A percentile compares a stretch with the other conserved stretches of the same genome.
phyloP scores from a whole-genome alignment of 2,113 vertebrate genomes.

The Arenaria interpres region DNA sequence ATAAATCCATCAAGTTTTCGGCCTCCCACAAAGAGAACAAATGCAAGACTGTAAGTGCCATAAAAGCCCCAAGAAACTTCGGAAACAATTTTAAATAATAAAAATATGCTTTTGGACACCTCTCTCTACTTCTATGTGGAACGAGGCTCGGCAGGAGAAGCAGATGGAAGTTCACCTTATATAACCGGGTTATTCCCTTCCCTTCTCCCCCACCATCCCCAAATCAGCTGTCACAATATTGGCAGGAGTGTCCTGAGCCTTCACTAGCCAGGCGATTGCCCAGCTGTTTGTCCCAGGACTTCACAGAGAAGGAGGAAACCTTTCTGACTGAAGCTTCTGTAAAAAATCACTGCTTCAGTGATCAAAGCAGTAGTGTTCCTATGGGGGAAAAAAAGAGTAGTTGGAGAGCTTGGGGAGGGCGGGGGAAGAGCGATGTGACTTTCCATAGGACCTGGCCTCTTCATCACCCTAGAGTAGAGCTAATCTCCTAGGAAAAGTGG shows the following conservation, averaged over 20 bases:
- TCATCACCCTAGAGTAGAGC: background rate
- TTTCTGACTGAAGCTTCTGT: background rate
- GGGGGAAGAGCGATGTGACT: background rate
- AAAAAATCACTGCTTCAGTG: background rate
- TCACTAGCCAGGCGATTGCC: background rate
- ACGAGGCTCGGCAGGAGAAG: background rate
- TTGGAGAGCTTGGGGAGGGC: background rate
- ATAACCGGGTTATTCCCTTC: background rate
- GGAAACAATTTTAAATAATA: background rate
- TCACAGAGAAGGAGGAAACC: background rate
- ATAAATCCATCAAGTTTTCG: slow-evolving; percentile 26
- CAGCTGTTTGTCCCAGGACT: slow-evolving; percentile 18
- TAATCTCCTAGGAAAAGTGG: background rate
- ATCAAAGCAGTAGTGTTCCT: background rate
- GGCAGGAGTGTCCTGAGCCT: background rate
- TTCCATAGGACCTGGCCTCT: background rate
- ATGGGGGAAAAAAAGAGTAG: background rate
- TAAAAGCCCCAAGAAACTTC: slow-evolving; percentile 15
- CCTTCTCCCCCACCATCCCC: background rate
- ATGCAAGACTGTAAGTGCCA: background rate
- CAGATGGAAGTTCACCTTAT: background rate
- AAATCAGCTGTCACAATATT: background rate
- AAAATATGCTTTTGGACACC: background rate
- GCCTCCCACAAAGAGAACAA: slow-evolving; percentile 15
- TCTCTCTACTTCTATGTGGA: background rate